These are phyloP conservation scores for Drepana arcuata DNA, from an alignment of 1,140 invertebrate species.

Conservation along the genomic window DNA sequence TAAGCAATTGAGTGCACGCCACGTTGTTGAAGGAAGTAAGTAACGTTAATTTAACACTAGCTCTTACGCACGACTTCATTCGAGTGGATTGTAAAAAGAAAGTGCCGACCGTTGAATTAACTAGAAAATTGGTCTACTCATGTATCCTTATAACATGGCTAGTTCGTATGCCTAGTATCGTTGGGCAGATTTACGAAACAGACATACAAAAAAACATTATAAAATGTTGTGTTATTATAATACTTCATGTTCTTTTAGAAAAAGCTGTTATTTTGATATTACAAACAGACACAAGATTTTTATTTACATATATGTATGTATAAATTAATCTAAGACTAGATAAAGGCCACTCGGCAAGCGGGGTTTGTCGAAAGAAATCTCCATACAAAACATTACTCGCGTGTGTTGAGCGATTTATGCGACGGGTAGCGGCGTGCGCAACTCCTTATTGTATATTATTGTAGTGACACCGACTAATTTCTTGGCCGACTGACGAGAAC, in stretches of 20 bases:
- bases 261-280: no score
- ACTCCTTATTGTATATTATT: conserved; percentile 69
- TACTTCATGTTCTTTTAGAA: no score
- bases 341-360: conserved; percentile 60
- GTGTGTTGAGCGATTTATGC: conserved; percentile 66
- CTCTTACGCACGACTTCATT: not conserved
- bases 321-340: conserved; percentile 68
- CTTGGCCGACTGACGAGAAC: conserved; percentile 63
- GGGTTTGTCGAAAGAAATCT: conserved; percentile 67
- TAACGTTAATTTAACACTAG: not conserved
- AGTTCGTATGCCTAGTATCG: no score
- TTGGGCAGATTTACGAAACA: no score
- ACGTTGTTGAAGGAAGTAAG: not conserved
- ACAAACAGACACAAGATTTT: no score
- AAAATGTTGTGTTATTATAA: no score
- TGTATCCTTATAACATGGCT: no score
- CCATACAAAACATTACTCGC: conserved; percentile 69
- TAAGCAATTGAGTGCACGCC: not conserved
- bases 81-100: no score
- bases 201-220: no score
- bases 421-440: conserved; percentile 38
- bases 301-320: no score
- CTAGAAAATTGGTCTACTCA: no score
- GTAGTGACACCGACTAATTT: conserved; percentile 69
- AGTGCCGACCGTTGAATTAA: no score